Percentiles rank a stretch among this genome's conserved stretches.
Conservation (phyloP, 2,113 vertebrate genomes). For the Seriola dumerili region DNA sequence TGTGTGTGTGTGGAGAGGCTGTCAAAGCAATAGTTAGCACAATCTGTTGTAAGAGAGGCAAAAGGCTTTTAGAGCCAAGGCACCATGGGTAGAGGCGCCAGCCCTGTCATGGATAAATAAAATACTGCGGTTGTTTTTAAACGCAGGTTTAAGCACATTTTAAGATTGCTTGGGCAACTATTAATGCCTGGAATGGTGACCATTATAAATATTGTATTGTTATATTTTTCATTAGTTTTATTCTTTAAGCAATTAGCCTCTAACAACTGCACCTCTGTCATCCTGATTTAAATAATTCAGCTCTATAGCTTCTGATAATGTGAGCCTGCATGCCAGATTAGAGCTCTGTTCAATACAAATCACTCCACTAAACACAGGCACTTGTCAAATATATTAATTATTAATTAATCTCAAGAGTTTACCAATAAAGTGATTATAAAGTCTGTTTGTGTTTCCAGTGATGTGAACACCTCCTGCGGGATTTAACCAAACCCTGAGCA, state of each 20-base stretch:
- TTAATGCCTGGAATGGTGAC: not conserved
- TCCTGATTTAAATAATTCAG: conserved; percentile 1
- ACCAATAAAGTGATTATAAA: conserved; percentile 13
- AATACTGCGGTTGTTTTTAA: not conserved
- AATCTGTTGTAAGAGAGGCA: not conserved
- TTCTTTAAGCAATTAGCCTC: not conserved
- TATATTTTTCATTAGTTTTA: not conserved
- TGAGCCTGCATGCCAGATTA: not conserved
- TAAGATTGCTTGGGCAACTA: not conserved
- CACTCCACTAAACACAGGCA: not conserved
- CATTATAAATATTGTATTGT: not conserved
- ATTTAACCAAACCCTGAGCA: conserved; percentile 35
- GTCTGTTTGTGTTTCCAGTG: conserved; percentile 23
- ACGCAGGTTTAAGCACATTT: not conserved
- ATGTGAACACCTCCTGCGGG: conserved; percentile 53
- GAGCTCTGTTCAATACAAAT: conserved; percentile 2
- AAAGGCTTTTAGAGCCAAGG: not conserved
- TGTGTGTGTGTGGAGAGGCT: not conserved
- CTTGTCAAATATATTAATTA: conserved; percentile 5
- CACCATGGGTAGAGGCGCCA: conserved; percentile 11
- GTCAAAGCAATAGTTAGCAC: conserved; percentile 21
- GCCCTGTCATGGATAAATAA: not conserved
- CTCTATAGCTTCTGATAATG: not conserved
- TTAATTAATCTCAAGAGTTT: conserved; percentile 17
- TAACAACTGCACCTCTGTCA: not conserved